Percentiles rank a stretch among this genome's conserved stretches.
These are phyloP conservation scores for Zhuqinia jingwanae DNA, from an alignment of 2,888 invertebrate genomes.

Conservation along the genomic window DNA sequence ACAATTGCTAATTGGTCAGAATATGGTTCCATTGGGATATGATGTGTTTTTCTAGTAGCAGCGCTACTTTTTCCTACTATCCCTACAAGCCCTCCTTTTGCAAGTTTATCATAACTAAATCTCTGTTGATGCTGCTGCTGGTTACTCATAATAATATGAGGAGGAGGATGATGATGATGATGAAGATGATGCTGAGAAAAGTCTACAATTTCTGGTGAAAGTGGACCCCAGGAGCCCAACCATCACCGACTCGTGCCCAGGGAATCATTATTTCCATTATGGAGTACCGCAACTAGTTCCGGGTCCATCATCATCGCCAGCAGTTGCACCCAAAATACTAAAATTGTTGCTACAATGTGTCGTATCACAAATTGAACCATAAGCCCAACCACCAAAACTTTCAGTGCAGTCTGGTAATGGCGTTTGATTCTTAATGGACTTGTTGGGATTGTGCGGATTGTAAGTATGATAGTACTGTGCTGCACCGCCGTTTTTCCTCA, in stretches of 20 bases:
- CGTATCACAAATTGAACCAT: constrained; percentile 73
- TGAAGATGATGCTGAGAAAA: constrained; percentile 51
- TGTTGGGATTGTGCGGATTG: constrained; percentile 73
- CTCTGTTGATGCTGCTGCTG: constrained; percentile 41
- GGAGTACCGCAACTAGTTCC: constrained; percentile 53
- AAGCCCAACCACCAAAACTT: constrained; percentile 76
- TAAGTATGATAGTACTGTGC: constrained; percentile 69
- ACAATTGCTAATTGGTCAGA: constrained; percentile 67
- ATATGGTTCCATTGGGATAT: constrained; percentile 62
- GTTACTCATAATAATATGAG: constrained; percentile 21
- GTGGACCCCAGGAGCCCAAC: constrained; percentile 57
- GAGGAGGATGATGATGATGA: constrained; percentile 39
- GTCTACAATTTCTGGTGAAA: constrained; percentile 42
- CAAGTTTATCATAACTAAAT: constrained; percentile 56
- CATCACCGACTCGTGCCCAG: constrained; percentile 71
- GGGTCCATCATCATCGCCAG: constrained; percentile 12
- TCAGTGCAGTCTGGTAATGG: constrained; percentile 67
- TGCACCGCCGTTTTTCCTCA: constrained; percentile 40
- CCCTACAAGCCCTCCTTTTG: not conserved
- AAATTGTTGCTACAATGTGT: constrained; percentile 69
- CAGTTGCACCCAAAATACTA: not conserved
- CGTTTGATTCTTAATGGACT: constrained; percentile 47
- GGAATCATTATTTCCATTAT: constrained; percentile 67
- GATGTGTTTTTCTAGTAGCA: constrained; percentile 51
- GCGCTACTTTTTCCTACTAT: constrained; percentile 29